These are phyloP conservation scores for Thalassarche chlororhynchos DNA, from an alignment of 2,113 vertebrate species.

Conservation along the genomic window DNA sequence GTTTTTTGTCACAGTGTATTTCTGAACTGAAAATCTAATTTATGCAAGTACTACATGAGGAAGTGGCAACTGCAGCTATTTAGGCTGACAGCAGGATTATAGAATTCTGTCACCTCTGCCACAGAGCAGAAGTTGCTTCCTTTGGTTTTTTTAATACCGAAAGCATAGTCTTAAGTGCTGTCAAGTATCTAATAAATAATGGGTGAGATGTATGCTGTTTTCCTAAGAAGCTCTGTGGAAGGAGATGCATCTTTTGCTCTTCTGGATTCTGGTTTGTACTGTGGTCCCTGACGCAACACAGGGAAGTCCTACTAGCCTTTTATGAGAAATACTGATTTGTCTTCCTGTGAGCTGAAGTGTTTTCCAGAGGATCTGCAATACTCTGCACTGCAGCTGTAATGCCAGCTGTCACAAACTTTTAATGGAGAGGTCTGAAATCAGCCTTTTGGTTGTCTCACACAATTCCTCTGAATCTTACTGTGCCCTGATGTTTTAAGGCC, in stretches of 20 bases:
- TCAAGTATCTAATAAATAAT: constrained; percentile 62
- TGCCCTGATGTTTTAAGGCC: not conserved
- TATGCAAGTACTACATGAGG: constrained; percentile 14
- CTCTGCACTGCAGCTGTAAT: not conserved
- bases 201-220: constrained; percentile 6
- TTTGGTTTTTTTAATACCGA: not conserved
- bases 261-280: not conserved
- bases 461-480: not conserved
- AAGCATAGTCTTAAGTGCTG: constrained; percentile 25
- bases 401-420: not conserved
- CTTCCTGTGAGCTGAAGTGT: not conserved
- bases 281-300: not conserved
- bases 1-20: not conserved
- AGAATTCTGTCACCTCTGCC: constrained; percentile 42
- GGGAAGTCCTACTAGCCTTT: not conserved
- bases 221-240: not conserved
- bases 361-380: not conserved
- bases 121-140: not conserved
- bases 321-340: not conserved
- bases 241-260: not conserved
- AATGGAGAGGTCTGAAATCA: not conserved
- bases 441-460: not conserved
- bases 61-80: constrained; percentile 30
- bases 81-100: constrained; percentile 49
- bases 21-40: constrained; percentile 43